Base-by-base conservation (phyloP, 2,888 invertebrate genomes). In the Neoascia interrupta region DNA sequence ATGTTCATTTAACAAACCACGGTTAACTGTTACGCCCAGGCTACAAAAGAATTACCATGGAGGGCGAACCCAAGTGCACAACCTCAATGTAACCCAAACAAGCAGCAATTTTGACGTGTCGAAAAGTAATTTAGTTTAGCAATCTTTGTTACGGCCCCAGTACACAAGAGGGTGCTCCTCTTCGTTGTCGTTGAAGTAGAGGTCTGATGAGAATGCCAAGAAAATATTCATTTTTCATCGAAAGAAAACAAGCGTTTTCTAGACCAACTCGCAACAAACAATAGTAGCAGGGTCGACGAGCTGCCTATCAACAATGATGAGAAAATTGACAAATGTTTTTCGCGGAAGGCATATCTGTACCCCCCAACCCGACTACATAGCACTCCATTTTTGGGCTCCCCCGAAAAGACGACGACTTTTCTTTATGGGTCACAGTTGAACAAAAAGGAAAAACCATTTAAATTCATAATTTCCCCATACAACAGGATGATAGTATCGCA, bases 271-370 rank as follows among this genome's bases (percentile, higher is more conserved):
- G 8, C 45, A 72, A 54, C 73, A 73, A 49, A 79, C 73, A 79
- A 79, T 61, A 61, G 49, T n/a, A 60, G 47, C 13, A 6, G 19
- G 34, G 34, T 26, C 37, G 3, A 31, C n/a, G 37, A 63, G 11
- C 41, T 64, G 58, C 53, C 51, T 60, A 51, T 39, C 56, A 73
- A 34, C 49, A 61, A 68, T 73, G 79, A 79, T 79, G 79, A 68
- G 79, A 79, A 79, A 72, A 56, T 73, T 79, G 79, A 79, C 79
- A 79, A 79, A 79, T 79, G 73, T 73, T 61, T 72, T 73, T 31
- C 79, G 68, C 79, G 79, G 19, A 61, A 16, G 53, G 26, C 51
- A 56, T 47, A n/a, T n/a, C n/a, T n/a, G n/a, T n/a, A n/a, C n/a
- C n/a, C n/a, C n/a, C n/a, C n/a, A n/a, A n/a, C n/a, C n/a, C n/a